These are phyloP conservation scores for Agrochola litura DNA, from an alignment of 2,888 invertebrate genomes.

Conservation along the genomic window DNA sequence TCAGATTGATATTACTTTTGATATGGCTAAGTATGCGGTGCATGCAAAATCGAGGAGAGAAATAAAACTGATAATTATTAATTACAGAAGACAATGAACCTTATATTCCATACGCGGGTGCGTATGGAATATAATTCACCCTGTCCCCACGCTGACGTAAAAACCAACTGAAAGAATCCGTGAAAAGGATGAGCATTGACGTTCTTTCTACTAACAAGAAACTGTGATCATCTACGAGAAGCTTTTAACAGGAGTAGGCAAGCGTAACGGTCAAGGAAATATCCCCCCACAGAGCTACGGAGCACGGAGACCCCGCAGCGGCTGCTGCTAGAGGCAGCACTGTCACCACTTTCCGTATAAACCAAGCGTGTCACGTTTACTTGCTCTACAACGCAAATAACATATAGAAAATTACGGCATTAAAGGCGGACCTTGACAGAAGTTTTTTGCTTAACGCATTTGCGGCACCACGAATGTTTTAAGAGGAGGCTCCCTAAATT, in stretches of 20 bases:
- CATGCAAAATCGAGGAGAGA: background rate
- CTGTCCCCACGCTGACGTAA: background rate
- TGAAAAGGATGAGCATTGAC: background rate
- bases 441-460: background rate
- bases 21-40: background rate
- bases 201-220: background rate
- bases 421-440: background rate
- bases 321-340: background rate
- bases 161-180: background rate
- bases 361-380: background rate
- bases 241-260: background rate
- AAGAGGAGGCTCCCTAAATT: no score
- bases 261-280: background rate
- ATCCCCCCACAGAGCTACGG: background rate
- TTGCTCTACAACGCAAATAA: background rate
- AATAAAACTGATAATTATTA: background rate
- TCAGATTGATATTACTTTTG: background rate
- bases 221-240: background rate
- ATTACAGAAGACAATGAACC: background rate
- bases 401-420: background rate
- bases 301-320: background rate
- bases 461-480: background rate
- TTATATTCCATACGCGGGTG: no score
- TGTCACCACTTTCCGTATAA: background rate
- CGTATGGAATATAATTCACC: background rate